A percentile compares a stretch with the other conserved stretches of the same genome.
Evolutionary conservation across 2,888 invertebrate species (phyloP).

Genomic region (Chirona hameri): DNA sequence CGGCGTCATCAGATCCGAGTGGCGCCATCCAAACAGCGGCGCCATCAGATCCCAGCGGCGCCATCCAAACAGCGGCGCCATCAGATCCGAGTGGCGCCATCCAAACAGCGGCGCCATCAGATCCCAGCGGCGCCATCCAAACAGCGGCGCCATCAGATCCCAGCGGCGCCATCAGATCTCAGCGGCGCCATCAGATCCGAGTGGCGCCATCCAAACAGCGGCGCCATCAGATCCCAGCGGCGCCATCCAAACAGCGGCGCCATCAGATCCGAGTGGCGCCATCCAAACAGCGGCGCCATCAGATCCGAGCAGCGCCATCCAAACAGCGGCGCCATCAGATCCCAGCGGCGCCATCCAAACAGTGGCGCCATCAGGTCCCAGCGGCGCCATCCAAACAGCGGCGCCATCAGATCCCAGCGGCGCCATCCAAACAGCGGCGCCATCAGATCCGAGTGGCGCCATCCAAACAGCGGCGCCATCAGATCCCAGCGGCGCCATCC

Average conservation of each 20-base stretch:
- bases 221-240: no score
- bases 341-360: not conserved
- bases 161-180: not conserved
- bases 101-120: no score
- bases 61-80: not conserved
- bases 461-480: no score
- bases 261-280: not conserved
- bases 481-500: not conserved
- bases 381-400: not conserved
- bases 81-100: not conserved
- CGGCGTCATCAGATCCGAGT: not conserved
- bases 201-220: not conserved
- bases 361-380: no score
- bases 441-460: not conserved
- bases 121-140: not conserved
- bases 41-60: not conserved
- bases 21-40: not conserved
- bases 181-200: not conserved
- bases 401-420: not conserved
- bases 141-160: not conserved
- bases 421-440: not conserved
- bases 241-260: not conserved
- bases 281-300: not conserved
- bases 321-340: not conserved
- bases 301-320: not conserved